Evolutionary conservation across 23 tunicate genomes (phyloP).

Genomic region (Styela clava): DNA sequence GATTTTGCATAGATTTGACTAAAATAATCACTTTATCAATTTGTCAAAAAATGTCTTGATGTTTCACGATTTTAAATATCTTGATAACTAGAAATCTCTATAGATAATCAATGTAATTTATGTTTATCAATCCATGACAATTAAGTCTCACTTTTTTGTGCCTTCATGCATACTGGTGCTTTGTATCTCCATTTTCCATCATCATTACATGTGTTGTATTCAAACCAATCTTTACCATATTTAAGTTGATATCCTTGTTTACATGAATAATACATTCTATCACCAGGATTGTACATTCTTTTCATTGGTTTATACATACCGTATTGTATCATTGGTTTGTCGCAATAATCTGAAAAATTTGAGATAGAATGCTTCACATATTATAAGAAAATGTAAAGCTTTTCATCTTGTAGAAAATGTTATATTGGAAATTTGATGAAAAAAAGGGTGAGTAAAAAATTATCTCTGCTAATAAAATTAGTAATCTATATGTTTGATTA

Average conservation of each 20-base stretch:
- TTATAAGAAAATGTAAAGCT: not conserved
- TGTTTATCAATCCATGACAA: not conserved
- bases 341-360: slow-evolving; percentile 19
- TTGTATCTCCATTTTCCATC: not conserved
- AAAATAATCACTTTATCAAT: not conserved
- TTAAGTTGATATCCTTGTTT: slow-evolving; percentile 2
- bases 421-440: too few species aligned
- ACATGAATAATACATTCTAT: slow-evolving; percentile 6
- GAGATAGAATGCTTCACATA: too few species aligned
- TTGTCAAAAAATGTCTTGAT: too few species aligned
- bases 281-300: slow-evolving; percentile 19
- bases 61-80: too few species aligned
- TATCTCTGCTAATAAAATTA: too few species aligned
- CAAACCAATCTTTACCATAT: slow-evolving; percentile 10
- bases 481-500: too few species aligned
- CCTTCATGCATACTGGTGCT: not conserved
- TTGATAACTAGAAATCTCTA: not conserved
- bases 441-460: too few species aligned
- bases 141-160: not conserved
- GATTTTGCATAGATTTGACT: not conserved
- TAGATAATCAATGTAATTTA: too few species aligned
- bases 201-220: slow-evolving; percentile 9
- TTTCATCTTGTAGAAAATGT: not conserved
- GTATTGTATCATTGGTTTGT: slow-evolving; percentile 8
- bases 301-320: slow-evolving; percentile 20